Evolutionary conservation across 53 echinoderm and acorn worm genomes (phyloP), one percentile per base, ranked within the genome.

Genomic region (Echinometra lucunter): DNA sequence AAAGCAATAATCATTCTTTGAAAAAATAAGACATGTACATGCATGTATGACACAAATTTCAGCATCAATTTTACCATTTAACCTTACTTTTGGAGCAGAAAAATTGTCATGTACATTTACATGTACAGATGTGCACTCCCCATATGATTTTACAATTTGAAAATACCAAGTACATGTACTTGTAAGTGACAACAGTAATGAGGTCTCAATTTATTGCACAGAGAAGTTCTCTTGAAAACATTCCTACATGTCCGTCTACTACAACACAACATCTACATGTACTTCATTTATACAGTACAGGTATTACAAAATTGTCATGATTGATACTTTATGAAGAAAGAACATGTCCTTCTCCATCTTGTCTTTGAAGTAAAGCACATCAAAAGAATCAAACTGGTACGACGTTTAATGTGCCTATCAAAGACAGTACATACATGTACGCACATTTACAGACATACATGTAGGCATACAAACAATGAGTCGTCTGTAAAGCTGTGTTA

Each of bases 391-490:
- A 40, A n/a, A 81, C 23, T 25, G 81, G 42, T 81, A 44, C 44
- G 81, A 81, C 42, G 23, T 44, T 81, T 81, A 81, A 21, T 53
- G 13, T 44, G 23, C 81, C 37, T 18, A 0, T 4, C 23, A n/a
- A 19, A 23, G n/a, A n/a, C n/a, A n/a, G n/a, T n/a, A n/a, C n/a
- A n/a, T n/a, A n/a, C n/a, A n/a, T n/a, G 42, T 21, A 40, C 44
- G 19, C 44, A 12, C 81, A 42, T 44, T 78, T 78, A 78, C 21
- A 78, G 40, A 38, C 78, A 38, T 40, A 8, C 44, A n/a, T n/a
- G n/a, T n/a, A 23, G 3, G 47, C 85, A 85, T 49, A 49, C 85
- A 85, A 85, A 85, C 85, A 85, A 85, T 85, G 47, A 49, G n/a
- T 49, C 47, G 45, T 85, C 85, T 85, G 85, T 85, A 47, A 47